These are phyloP conservation scores for Laterallus jamaicensis DNA, from an alignment of 2,113 vertebrate species.

Conservation along the genomic window DNA sequence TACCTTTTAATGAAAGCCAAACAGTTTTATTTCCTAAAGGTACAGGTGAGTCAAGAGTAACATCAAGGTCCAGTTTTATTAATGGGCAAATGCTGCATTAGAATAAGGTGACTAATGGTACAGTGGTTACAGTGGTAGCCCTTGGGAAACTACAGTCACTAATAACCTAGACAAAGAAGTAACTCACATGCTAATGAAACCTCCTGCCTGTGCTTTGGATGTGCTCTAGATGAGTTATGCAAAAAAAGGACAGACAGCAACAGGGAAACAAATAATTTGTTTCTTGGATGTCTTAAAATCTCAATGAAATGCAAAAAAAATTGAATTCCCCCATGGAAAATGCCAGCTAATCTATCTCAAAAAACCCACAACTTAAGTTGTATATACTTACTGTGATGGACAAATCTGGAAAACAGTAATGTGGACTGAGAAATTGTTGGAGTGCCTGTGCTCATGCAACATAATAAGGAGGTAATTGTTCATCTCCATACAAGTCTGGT, in stretches of 20 bases:
- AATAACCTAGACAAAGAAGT: not conserved
- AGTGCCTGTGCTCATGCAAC: not conserved
- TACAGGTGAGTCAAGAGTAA: not conserved
- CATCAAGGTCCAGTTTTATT: not conserved
- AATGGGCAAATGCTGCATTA: not conserved
- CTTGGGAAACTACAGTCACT: not conserved
- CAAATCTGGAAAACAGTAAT: not conserved
- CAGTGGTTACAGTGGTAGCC: not conserved
- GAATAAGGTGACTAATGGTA: not conserved
- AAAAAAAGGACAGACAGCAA: not conserved
- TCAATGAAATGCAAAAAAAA: not conserved
- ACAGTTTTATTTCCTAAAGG: not conserved
- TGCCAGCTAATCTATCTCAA: not conserved
- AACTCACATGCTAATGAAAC: not conserved
- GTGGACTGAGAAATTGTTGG: not conserved
- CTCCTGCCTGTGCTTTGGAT: not conserved
- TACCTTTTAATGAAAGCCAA: not conserved
- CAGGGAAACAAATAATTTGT: not conserved
- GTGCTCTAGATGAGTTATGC: not conserved
- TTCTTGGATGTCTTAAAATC: not conserved
- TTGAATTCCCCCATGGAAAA: not conserved
- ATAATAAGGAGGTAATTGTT: not conserved
- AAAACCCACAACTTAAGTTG: not conserved
- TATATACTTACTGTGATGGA: not conserved
- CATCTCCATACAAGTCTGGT: not conserved